Evolutionary conservation across 1,140 invertebrate species (phyloP), one percentile per base, ranked within the genome.

Genomic region (Eumaeus atala): DNA sequence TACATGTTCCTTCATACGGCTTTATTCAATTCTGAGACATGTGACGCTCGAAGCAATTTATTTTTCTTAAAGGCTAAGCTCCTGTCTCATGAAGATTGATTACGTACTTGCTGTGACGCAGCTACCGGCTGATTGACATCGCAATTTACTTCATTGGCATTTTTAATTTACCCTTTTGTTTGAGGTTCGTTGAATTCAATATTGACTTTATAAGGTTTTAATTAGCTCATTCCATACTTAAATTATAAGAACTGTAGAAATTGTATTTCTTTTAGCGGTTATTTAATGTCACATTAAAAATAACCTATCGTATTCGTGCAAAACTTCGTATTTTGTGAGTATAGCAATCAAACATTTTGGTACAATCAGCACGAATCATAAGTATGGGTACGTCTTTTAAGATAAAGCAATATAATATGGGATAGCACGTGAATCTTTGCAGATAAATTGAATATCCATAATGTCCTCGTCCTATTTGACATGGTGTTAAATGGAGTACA

Each of bases 141-240:
- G 72, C 70, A 74, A 82, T 82, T 76, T 77, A 72, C 72, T 73
- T 59, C 74, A 77, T 80, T 72, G 76, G 67, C 72, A 64, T 79
- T 74, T 77, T 77, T 82, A 78, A 82, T 77, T 77, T 74, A 74
- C 49, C 48, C 64, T 55, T 50, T 67, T 67, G 59, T 62, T 52
- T 59, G 40, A 33, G 55, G 18, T 40, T 40, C 38, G 42, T 53
- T 44, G 12, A 21, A 34, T 34, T 42, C 18, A 9, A 54, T 16
- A 44, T 17, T 44, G 38, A 52, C 21, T 54, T 55, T 35, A 3
- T 28, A 28, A 28, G 48, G 21, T 49, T 51, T 34, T 33, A 52
- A 44, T 16, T 44, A 47, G 17, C 37, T 9, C 11, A 3, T 48
- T 55, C 42, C 14, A 34, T 17, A 10, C 14, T 18, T 48, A 9